Base-by-base conservation (phyloP, 2,797 vertebrate genomes). In the Amblyraja radiata region DNA sequence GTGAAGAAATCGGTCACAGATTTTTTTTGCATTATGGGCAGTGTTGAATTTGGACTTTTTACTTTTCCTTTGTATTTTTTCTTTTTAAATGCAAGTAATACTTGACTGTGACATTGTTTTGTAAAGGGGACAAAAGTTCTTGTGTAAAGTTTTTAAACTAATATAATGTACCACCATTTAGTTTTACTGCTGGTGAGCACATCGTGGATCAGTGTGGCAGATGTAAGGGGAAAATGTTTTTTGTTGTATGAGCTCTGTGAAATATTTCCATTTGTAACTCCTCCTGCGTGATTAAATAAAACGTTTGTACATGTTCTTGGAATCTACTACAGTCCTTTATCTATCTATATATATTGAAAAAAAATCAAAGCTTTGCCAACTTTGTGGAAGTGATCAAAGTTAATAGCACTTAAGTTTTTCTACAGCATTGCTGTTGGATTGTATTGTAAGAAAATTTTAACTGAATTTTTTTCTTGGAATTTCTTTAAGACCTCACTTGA, bases 201-300 rank as follows among this genome's bases (percentile, higher is more conserved):
- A 58, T 92, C 73, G 90, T 92, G 90, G 68, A 92, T 92, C 90
- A 92, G 90, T 92, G 90, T 92, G 90, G 90, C 71, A 92, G 90
- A 92, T 92, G 90, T 92, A 92, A 92, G 90, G 90, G 90, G 90
- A 92, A 92, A 74, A 88, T 88, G n/a, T 92, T 76, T 74, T 91
- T 92, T 74, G 90, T 73, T 90, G 90, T 92, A 92, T 46, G 71
- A 92, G 90, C 73, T 92, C 71, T 92, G 90, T 92, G 90, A 92
- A 92, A 92, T 92, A 92, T 92, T 92, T 92, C 90, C 90, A 92
- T 92, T 92, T 92, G 90, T 92, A 92, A 92, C 90, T 92, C 90
- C 90, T 92, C 46, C 90, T 92, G 90, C 90, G 90, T 92, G 90
- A 92, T 92, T 92, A 76, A 92, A 92, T 92, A 92, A 92, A 92